phyloP scores from a whole-genome alignment of 2,113 vertebrate species.

The Leiothrix lutea region DNA sequence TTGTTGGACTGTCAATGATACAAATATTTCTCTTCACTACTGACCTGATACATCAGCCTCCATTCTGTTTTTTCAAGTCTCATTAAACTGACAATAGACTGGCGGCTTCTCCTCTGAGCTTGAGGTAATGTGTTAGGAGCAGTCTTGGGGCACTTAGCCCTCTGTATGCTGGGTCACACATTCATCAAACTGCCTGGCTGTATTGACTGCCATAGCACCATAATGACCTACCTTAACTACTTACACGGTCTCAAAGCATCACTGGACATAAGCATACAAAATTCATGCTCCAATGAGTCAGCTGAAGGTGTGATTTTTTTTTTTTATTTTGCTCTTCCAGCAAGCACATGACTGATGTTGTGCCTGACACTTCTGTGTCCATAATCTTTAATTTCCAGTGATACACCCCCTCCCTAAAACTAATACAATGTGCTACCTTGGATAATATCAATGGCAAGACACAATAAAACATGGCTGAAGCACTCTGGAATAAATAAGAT shows the following conservation, averaged over 20 bases:
- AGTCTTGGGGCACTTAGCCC: background rate
- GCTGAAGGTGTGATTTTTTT: background rate
- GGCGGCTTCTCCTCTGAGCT: background rate
- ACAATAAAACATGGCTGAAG: background rate
- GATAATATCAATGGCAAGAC: background rate
- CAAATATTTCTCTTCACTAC: background rate
- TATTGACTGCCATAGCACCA: background rate
- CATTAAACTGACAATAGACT: background rate
- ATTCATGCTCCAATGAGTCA: background rate
- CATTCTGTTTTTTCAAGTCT: background rate
- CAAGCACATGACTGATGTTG: background rate
- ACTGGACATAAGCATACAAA: background rate
- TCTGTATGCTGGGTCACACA: background rate
- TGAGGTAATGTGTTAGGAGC: background rate
- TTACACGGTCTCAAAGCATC: background rate
- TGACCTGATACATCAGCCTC: background rate
- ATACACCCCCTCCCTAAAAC: background rate
- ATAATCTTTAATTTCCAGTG: background rate
- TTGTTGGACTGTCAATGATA: background rate
- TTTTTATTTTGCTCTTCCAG: background rate
- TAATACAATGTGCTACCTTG: background rate
- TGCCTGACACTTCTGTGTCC: background rate
- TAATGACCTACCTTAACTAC: background rate
- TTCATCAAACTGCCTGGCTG: background rate
- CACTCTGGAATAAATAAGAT: background rate